phyloP scores from a whole-genome alignment of 2,797 vertebrate species.

The Carapus acus region DNA sequence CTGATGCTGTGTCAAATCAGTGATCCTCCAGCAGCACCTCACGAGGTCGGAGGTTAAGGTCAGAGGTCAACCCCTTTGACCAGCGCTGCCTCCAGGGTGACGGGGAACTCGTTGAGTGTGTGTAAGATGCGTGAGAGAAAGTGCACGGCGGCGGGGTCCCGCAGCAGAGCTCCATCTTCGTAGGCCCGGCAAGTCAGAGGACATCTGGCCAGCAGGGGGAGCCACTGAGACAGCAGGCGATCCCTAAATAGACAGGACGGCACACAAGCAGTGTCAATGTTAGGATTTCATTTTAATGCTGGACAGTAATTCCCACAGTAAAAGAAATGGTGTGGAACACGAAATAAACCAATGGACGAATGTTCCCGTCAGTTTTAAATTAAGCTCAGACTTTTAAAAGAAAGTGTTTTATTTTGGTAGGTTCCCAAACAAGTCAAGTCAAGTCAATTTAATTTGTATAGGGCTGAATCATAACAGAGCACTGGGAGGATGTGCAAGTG shows the following conservation, averaged over 20 bases:
- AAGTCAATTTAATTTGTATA: no score
- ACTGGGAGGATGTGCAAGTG: no score
- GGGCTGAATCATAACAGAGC: no score
- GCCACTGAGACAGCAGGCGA: slow-evolving; percentile 87
- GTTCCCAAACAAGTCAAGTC: no score
- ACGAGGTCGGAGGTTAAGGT: slow-evolving; percentile 33
- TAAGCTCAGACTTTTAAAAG: no score
- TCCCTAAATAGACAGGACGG: slow-evolving; percentile 73
- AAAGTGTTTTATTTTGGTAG: no score
- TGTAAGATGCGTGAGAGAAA: slow-evolving; percentile 86
- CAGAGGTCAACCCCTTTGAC: slow-evolving; percentile 94
- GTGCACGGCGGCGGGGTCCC: slow-evolving; percentile 81
- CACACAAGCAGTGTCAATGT: slow-evolving; percentile 1
- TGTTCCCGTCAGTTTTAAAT: no score
- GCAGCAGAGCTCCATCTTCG: slow-evolving; percentile 86
- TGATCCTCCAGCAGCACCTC: slow-evolving; percentile 7
- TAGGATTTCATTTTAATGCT: neutral
- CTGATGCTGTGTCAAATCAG: slow-evolving; percentile 15
- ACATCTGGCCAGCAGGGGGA: slow-evolving; percentile 85
- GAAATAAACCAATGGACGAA: no score
- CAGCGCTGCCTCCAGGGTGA: slow-evolving; percentile 87
- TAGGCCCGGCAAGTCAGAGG: slow-evolving; percentile 83
- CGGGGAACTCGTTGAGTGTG: slow-evolving; percentile 88
- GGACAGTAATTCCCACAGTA: neutral
- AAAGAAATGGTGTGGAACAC: no score